Evolutionary conservation across 2,113 vertebrate species (phyloP).

Genomic region (Sinocyclocheilus maitianheensis): DNA sequence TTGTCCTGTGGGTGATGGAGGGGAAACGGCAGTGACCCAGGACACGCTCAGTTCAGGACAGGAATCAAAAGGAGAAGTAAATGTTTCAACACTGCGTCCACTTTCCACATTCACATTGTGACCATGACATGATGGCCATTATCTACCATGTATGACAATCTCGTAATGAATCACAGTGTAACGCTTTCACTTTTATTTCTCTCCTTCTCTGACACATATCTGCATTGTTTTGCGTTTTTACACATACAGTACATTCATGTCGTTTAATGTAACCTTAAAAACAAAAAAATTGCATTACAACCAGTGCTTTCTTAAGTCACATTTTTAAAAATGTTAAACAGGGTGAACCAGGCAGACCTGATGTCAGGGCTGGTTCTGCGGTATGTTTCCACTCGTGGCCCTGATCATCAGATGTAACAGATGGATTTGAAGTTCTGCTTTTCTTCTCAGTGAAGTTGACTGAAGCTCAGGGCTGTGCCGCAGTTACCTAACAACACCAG

Average conservation of each 20-base stretch:
- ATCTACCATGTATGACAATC: neutral
- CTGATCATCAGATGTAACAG: constrained; percentile 1
- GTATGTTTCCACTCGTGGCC: neutral
- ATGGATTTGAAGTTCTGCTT: constrained; percentile 1
- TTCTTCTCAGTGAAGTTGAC: neutral
- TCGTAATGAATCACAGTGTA: constrained; percentile 1
- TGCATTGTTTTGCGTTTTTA: neutral
- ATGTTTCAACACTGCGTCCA: neutral
- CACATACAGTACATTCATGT: neutral
- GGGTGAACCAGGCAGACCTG: neutral
- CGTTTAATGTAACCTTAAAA: neutral
- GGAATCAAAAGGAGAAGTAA: constrained; percentile 27
- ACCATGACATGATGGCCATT: constrained; percentile 12
- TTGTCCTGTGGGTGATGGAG: neutral
- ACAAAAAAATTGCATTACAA: neutral
- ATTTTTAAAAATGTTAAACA: neutral
- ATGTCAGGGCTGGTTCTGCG: neutral
- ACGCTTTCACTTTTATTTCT: neutral
- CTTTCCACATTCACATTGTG: constrained; percentile 32
- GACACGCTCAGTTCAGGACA: neutral
- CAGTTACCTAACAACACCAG: constrained; percentile 41
- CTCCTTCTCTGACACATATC: neutral
- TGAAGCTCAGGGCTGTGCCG: constrained; percentile 4
- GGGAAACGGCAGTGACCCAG: neutral
- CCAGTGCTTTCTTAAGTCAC: neutral